Conservation (phyloP, 2,113 vertebrate genomes). For the Melanerpes aurifrons region DNA sequence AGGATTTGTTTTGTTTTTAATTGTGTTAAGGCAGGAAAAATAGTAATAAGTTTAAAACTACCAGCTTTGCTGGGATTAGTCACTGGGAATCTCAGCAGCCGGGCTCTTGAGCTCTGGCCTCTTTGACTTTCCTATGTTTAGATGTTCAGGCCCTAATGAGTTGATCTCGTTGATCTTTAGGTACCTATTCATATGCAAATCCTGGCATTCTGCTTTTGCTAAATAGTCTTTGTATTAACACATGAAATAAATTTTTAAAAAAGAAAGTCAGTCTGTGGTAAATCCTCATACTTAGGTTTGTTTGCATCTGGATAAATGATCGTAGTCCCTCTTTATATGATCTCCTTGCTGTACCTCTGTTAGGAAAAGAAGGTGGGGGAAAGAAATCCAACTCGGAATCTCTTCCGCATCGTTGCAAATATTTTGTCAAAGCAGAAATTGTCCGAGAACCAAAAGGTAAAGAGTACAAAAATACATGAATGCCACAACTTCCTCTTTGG, state of each 20-base stretch:
- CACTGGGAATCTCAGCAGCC: conserved; percentile 27
- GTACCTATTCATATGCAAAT: conserved; percentile 70
- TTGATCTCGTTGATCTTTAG: conserved; percentile 71
- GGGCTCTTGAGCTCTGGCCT: conserved; percentile 53
- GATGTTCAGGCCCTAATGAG: conserved; percentile 67
- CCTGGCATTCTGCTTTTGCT: conserved; percentile 69
- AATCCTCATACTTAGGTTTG: conserved; percentile 63
- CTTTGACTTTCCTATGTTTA: conserved; percentile 62
- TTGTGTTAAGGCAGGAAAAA: neutral
- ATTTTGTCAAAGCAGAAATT: neutral
- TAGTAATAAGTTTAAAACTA: conserved; percentile 15
- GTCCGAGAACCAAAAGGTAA: neutral
- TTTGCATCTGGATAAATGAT: conserved; percentile 69
- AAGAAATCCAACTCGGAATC: neutral
- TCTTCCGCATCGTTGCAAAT: neutral
- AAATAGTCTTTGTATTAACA: conserved; percentile 69
- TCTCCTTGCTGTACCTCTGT: conserved; percentile 9
- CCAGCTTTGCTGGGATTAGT: conserved; percentile 34
- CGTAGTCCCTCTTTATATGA: conserved; percentile 35
- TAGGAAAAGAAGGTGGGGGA: neutral
- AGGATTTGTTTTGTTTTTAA: neutral
- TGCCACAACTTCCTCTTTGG: neutral
- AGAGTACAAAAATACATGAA: neutral
- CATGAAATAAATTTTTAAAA: conserved; percentile 61
- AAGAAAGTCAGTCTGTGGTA: conserved; percentile 63